Base-by-base conservation (phyloP, 2,888 invertebrate genomes). In the Xestia sexstrigata region DNA sequence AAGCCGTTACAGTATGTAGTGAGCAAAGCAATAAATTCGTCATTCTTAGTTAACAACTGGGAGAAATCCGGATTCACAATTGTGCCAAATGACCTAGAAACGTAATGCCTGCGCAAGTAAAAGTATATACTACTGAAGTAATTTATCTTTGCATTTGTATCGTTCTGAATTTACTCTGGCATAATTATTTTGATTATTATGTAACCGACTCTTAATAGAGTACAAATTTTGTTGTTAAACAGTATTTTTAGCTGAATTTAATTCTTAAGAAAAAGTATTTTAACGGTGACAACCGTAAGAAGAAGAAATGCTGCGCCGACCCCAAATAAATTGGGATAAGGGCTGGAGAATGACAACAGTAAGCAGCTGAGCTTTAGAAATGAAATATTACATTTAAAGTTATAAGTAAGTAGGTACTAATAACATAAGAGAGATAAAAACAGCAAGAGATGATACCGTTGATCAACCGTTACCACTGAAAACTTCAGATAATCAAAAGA, bases 61-160 rank as follows among this genome's bases (percentile, higher is more conserved):
- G 60, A 76, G 75, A 81, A 82, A 76, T 70, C 68, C 49, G 76
- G 55, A 76, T 73, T 76, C 71, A 66, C 70, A 70, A 76, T 75
- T 52, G 72, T 82, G 82, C 85, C 82, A 84, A 82, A 81, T 84
- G 81, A 82, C 82, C 82, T 75, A 84, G 70, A 82, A 78, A 60
- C 65, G 42, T 68, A 76, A 67, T 69, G 23, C 35, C 42, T 65
- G 58, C 65, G 62, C 62, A 55, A 55, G 60, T 62, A 63, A 67
- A 35, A 78, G 83, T 78, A 83, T 83, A 81, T 83, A 78, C 70
- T 49, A 20, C 67, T 55, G 26, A 67, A 52, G 55, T 65, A 72
- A 74, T 74, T 84, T 82, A 67, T 84, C 42, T 72, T 60, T 17
- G 65, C 42, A 35, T 74, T 72, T 47, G 69, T 80, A 72, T 39